Evolutionary conservation across 2,888 invertebrate species (phyloP).

Genomic region (Hipparchia sbordonii): DNA sequence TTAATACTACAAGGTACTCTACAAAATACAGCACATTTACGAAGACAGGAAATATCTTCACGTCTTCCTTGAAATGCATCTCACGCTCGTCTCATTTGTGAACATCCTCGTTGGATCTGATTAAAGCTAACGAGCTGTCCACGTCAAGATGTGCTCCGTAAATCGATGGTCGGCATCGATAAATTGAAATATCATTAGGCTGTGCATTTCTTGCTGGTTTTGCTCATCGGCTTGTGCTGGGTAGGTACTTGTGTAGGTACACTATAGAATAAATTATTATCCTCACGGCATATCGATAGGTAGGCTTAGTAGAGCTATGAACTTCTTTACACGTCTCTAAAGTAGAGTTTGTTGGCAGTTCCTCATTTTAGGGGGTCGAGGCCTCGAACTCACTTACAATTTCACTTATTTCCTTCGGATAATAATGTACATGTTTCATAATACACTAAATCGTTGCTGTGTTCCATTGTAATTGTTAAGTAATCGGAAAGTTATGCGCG

Average conservation of each 20-base stretch:
- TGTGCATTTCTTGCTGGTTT: slow-evolving; percentile 15
- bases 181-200: slow-evolving; percentile 27
- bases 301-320: too few species aligned
- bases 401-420: too few species aligned
- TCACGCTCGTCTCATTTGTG: slow-evolving; percentile 27
- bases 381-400: too few species aligned
- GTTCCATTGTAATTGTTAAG: background rate
- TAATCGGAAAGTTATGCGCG: slow-evolving; percentile 12
- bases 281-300: too few species aligned
- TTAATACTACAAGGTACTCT: background rate
- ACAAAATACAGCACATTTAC: background rate
- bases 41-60: background rate
- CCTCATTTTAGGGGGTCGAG: too few species aligned
- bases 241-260: too few species aligned
- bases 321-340: too few species aligned
- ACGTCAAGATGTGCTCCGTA: slow-evolving; percentile 28
- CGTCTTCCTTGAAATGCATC: slow-evolving; percentile 26
- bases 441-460: background rate
- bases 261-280: too few species aligned
- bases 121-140: slow-evolving; percentile 40
- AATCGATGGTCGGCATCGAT: slow-evolving; percentile 30
- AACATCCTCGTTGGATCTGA: slow-evolving; percentile 37
- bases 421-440: too few species aligned
- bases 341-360: too few species aligned
- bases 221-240: background rate